Conservation (phyloP, 2,797 vertebrate species). For the Paedocypris micromegethes region DNA sequence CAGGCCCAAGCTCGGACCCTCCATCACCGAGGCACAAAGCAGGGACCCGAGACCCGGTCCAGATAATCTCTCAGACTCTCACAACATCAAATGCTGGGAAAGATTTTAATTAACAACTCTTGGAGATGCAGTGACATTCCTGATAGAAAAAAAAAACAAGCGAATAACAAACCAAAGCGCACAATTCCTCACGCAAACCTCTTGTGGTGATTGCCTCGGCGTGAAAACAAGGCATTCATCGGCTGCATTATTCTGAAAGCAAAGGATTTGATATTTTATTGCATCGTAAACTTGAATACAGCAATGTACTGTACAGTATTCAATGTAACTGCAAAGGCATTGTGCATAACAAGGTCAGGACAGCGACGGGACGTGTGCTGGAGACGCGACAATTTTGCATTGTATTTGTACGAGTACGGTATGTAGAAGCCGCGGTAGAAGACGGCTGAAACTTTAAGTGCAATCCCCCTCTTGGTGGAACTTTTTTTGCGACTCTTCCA, state of each 20-base stretch:
- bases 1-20: constrained; percentile 14
- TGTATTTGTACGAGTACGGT: constrained; percentile 27
- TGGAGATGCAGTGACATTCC: constrained; percentile 40
- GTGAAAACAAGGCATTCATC: constrained; percentile 34
- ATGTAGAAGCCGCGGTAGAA: constrained; percentile 30
- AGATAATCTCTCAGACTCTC: constrained; percentile 14
- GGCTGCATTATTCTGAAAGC: constrained; percentile 27
- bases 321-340: constrained; percentile 27
- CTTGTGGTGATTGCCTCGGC: constrained; percentile 21
- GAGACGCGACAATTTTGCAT: constrained; percentile 27
- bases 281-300: constrained; percentile 28
- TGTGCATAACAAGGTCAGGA: constrained; percentile 23
- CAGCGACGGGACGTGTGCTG: constrained; percentile 19
- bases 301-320: constrained; percentile 30
- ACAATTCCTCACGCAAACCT: constrained; percentile 38
- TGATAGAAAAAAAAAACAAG: constrained; percentile 22
- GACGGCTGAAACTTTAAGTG: constrained; percentile 40
- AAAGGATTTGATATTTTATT: constrained; percentile 10
- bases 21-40: constrained; percentile 38
- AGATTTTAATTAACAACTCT: constrained; percentile 2
- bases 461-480: constrained; percentile 40
- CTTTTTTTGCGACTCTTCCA: constrained; percentile 16
- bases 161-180: constrained; percentile 18
- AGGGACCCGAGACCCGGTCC: constrained; percentile 29
- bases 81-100: constrained; percentile 7